phyloP scores from a whole-genome alignment of 1,140 invertebrate species.

The Pteromalus puparum region DNA sequence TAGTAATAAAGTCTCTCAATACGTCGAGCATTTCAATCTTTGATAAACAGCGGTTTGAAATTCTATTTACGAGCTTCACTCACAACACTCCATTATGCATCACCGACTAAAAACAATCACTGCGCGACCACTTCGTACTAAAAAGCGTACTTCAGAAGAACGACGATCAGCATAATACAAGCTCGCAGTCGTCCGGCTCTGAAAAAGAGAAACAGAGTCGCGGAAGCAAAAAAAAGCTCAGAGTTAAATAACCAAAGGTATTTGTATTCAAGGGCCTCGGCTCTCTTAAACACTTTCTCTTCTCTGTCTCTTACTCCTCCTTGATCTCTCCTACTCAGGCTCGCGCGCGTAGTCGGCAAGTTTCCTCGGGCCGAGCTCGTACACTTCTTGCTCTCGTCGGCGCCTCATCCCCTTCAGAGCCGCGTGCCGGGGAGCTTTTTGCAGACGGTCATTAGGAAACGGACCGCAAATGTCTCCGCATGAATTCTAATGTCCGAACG shows the following conservation, averaged over 20 bases:
- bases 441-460: constrained; percentile 72
- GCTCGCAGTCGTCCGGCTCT: background rate
- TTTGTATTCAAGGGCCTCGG: constrained; percentile 38
- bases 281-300: constrained; percentile 41
- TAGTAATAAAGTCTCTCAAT: too few relatives aligned
- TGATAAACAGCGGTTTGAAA: too few relatives aligned
- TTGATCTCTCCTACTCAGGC: background rate
- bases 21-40: too few relatives aligned
- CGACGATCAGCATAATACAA: background rate
- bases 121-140: background rate
- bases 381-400: constrained; percentile 36
- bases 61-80: background rate
- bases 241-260: constrained; percentile 38
- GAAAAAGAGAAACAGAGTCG: background rate
- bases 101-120: background rate
- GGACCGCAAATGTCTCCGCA: constrained; percentile 74
- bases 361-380: constrained; percentile 24
- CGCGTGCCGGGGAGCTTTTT: constrained; percentile 66
- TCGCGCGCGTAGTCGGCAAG: constrained; percentile 4
- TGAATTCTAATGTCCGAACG: constrained; percentile 73
- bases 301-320: background rate
- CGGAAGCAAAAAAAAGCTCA: background rate
- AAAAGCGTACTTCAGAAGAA: background rate
- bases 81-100: background rate
- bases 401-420: constrained; percentile 56